Conservation (phyloP, 2,888 invertebrate species). For the Epirrita christyi region DNA sequence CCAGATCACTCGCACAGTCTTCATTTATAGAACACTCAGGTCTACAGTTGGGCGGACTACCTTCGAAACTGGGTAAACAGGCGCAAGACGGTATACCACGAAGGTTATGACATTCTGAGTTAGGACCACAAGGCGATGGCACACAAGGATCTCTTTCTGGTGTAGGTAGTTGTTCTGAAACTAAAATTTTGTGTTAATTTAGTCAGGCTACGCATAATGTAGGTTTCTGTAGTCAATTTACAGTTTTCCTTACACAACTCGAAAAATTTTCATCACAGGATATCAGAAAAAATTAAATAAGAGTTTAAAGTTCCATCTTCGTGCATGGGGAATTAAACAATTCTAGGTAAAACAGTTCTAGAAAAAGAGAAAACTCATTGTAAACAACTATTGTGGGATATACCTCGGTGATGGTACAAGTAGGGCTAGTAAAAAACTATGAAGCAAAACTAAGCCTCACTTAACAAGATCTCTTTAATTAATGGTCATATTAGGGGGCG, state of each 20-base stretch:
- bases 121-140: conserved; percentile 88
- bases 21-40: conserved; percentile 88
- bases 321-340: no score
- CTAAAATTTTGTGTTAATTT: conserved; percentile 44
- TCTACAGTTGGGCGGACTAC: conserved; percentile 88
- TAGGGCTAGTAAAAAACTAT: no score
- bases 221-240: no score
- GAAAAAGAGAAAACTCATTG: neutral
- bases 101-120: conserved; percentile 85
- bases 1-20: conserved; percentile 87
- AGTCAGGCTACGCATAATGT: no score
- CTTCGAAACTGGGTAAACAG: conserved; percentile 86
- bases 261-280: no score
- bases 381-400: neutral
- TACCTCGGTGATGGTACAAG: no score
- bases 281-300: no score
- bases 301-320: no score
- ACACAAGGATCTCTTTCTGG: conserved; percentile 85
- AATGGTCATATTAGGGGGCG: no score
- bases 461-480: no score
- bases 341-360: neutral
- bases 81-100: conserved; percentile 85
- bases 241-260: no score
- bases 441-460: no score
- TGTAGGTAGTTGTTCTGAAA: conserved; percentile 53